phyloP scores from a whole-genome alignment of 2,888 invertebrate species.

The Branchinecta sandiegonensis region DNA sequence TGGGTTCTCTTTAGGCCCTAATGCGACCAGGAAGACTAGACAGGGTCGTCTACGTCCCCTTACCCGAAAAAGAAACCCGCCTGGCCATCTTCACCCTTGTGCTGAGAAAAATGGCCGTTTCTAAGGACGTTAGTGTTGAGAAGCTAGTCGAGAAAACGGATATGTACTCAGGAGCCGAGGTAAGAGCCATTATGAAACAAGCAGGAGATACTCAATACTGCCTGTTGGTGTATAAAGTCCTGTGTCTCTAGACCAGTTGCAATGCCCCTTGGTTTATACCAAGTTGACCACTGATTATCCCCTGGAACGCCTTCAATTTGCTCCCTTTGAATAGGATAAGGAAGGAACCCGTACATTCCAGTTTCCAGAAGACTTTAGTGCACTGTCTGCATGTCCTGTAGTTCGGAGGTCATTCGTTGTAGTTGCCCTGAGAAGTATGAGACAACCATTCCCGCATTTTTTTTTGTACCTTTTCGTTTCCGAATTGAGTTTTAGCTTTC shows the following conservation, averaged over 20 bases:
- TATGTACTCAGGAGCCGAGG: constrained; percentile 87
- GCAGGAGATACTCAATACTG: neutral
- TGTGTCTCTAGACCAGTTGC: neutral
- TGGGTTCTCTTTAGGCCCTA: constrained; percentile 47
- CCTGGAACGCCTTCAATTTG: too few species aligned
- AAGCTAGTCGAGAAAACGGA: constrained; percentile 52
- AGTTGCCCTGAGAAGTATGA: too few species aligned
- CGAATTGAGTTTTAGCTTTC: too few species aligned
- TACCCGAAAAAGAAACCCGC: constrained; percentile 68
- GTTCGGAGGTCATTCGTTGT: too few species aligned
- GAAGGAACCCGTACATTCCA: too few species aligned
- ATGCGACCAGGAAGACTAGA: constrained; percentile 82
- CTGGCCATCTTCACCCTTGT: constrained; percentile 66
- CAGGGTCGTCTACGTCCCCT: constrained; percentile 75
- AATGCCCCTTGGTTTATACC: neutral
- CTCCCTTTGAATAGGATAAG: too few species aligned
- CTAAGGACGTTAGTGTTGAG: constrained; percentile 48
- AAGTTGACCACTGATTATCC: neutral
- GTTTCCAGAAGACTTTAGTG: too few species aligned
- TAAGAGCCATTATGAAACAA: constrained; percentile 33
- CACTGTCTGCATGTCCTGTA: too few species aligned
- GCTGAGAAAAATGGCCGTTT: constrained; percentile 53
- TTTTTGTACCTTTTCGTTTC: too few species aligned
- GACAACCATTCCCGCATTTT: too few species aligned
- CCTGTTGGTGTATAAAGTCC: constrained; percentile 15